Percentiles rank a stretch among this genome's conserved stretches.
These are phyloP conservation scores for Sycophila texana DNA, from an alignment of 2,888 invertebrate species.

Conservation along the genomic window DNA sequence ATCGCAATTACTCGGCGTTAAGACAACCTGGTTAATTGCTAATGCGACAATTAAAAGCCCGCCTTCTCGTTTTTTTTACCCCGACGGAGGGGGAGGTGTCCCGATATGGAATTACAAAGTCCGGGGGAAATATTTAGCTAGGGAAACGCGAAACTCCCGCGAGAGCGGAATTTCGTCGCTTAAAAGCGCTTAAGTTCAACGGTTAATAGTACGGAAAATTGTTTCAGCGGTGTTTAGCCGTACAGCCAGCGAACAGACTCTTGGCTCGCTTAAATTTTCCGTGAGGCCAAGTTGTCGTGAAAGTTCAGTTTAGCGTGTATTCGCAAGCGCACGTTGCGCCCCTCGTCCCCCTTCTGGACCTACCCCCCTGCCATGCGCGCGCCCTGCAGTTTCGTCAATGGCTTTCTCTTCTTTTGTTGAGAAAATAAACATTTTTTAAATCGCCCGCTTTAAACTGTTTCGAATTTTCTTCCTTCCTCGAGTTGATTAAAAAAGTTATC, in stretches of 20 bases:
- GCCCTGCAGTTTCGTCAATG: neutral
- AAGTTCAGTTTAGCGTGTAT: slow-evolving; percentile 7
- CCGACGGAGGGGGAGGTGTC: neutral
- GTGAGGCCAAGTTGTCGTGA: slow-evolving; percentile 26
- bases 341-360: too few relatives aligned
- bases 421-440: neutral
- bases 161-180: slow-evolving; percentile 24
- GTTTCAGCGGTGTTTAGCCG: slow-evolving; percentile 25
- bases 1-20: too few relatives aligned
- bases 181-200: slow-evolving; percentile 21
- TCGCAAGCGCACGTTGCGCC: neutral
- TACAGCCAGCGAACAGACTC: neutral
- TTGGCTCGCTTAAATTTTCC: slow-evolving; percentile 29
- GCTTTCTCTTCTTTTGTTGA: neutral
- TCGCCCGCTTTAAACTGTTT: neutral
- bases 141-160: slow-evolving; percentile 4
- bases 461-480: neutral
- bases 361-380: neutral
- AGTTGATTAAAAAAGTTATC: too few relatives aligned
- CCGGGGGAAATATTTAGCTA: slow-evolving; percentile 27
- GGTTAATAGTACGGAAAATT: slow-evolving; percentile 46
- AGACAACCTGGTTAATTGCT: too few relatives aligned
- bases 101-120: neutral
- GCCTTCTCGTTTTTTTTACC: neutral
- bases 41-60: too few relatives aligned